These are phyloP conservation scores for Andrena marginata DNA, from an alignment of 2,888 invertebrate genomes.

Conservation along the genomic window DNA sequence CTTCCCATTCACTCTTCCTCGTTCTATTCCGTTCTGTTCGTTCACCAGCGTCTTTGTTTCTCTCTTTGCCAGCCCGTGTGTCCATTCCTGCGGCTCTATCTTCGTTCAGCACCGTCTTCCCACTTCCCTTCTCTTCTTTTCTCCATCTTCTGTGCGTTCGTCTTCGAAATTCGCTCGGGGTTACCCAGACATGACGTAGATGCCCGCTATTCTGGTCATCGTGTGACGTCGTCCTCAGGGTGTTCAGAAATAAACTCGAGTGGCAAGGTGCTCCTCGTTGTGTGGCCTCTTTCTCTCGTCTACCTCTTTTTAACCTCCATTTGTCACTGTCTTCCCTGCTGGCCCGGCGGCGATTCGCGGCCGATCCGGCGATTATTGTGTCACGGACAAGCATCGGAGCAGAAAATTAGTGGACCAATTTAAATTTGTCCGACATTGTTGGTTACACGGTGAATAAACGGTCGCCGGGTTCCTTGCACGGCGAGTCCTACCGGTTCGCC, in stretches of 20 bases:
- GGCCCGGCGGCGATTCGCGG: conserved; percentile 33
- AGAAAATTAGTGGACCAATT: conserved; percentile 44
- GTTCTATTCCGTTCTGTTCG: conserved; percentile 7
- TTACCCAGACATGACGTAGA: conserved; percentile 72
- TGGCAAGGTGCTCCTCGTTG: conserved; percentile 62
- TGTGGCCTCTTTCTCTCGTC: conserved; percentile 48
- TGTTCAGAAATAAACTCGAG: conserved; percentile 69
- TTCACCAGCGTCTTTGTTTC: background rate
- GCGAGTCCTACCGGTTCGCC: background rate
- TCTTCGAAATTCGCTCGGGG: conserved; percentile 62
- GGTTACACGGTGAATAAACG: conserved; percentile 15
- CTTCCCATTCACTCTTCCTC: conserved; percentile 28
- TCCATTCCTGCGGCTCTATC: background rate
- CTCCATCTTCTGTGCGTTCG: conserved; percentile 42
- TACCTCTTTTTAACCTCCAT: conserved; percentile 61
- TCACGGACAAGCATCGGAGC: conserved; percentile 64
- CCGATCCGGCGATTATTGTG: conserved; percentile 65
- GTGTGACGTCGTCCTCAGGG: conserved; percentile 68
- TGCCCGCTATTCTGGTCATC: conserved; percentile 68
- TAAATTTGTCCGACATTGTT: conserved; percentile 30
- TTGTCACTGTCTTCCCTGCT: conserved; percentile 60
- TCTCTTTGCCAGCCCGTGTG: background rate
- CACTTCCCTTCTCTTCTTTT: background rate
- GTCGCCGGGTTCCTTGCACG: conserved; percentile 40
- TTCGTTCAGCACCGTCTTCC: conserved; percentile 10